Evolutionary conservation across 2,797 vertebrate genomes (phyloP).

Genomic region (Chloroceryle inda): DNA sequence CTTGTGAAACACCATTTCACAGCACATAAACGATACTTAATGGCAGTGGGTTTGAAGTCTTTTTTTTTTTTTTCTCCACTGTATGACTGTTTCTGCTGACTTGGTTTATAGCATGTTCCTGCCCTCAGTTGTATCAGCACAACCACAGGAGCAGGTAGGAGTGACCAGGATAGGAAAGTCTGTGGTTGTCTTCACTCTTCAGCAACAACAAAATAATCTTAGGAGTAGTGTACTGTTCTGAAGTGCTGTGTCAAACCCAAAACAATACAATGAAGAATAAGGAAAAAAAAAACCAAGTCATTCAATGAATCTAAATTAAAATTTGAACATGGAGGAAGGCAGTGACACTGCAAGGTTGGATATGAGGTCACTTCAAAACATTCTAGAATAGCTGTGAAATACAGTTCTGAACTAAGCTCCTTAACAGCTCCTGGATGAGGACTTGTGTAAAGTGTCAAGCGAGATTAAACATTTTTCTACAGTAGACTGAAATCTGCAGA

Average conservation of each 20-base stretch:
- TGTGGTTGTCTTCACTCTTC: neutral
- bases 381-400: constrained; percentile 32
- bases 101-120: neutral
- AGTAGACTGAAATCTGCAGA: constrained; percentile 43
- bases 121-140: neutral
- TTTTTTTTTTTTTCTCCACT: neutral
- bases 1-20: neutral
- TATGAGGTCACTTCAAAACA: constrained; percentile 30
- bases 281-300: neutral
- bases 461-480: constrained; percentile 49
- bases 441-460: constrained; percentile 22
- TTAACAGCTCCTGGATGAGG: constrained; percentile 26
- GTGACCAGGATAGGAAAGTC: neutral
- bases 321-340: neutral
- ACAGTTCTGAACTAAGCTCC: constrained; percentile 49
- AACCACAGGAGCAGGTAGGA: rapidly evolving
- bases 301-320: neutral
- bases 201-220: neutral
- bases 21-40: neutral
- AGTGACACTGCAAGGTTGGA: neutral
- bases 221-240: neutral
- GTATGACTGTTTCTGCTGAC: neutral
- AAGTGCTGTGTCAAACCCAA: neutral
- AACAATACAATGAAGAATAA: too few species aligned
- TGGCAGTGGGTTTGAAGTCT: neutral